Conservation (phyloP, 2,113 vertebrate genomes). For the Varanus salvator region DNA sequence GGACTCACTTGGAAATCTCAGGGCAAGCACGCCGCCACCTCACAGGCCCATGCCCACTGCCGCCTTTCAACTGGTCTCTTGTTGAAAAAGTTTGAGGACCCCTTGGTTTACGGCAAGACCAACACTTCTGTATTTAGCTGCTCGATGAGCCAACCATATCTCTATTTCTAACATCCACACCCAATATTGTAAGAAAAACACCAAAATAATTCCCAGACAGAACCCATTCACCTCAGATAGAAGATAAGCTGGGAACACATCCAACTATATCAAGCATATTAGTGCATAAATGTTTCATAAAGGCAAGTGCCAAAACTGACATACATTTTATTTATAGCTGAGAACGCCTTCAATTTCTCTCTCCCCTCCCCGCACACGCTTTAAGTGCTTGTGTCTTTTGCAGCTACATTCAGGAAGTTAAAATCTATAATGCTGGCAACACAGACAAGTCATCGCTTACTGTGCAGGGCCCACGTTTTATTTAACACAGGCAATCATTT, state of each 20-base stretch:
- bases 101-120: background rate
- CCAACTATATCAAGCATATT: constrained; percentile 60
- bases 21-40: too few relatives aligned
- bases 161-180: background rate
- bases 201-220: constrained; percentile 51
- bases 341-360: background rate
- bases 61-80: too few relatives aligned
- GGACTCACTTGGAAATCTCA: too few relatives aligned
- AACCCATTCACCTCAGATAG: constrained; percentile 45
- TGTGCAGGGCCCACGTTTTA: constrained; percentile 18
- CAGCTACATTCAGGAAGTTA: constrained; percentile 34
- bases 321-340: constrained; percentile 67
- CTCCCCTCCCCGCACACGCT: background rate
- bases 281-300: constrained; percentile 63
- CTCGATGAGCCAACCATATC: constrained; percentile 25
- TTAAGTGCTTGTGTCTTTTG: background rate
- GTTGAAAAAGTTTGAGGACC: too few relatives aligned
- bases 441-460: background rate
- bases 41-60: too few relatives aligned
- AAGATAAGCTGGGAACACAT: constrained; percentile 56
- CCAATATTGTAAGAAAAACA: constrained; percentile 13
- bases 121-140: constrained; percentile 11
- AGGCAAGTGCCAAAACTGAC: constrained; percentile 61
- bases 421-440: constrained; percentile 47
- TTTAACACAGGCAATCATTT: constrained; percentile 43